Evolutionary conservation across 2,113 vertebrate species (phyloP).

Genomic region (Myiopsitta monachus): DNA sequence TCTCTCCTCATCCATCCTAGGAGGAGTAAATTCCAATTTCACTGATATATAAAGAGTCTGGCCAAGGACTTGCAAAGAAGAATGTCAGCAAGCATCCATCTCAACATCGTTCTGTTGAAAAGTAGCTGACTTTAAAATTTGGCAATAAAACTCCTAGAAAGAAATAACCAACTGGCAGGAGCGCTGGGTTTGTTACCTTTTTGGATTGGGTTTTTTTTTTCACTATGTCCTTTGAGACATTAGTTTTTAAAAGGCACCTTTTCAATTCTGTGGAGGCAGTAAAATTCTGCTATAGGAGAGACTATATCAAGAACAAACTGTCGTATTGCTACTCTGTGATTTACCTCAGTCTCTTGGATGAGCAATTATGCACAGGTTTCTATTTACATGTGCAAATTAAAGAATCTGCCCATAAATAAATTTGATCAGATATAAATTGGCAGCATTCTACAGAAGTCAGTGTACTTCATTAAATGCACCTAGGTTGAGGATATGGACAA

Average conservation of each 20-base stretch:
- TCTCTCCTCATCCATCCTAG: neutral
- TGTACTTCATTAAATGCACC: neutral
- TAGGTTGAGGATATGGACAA: neutral
- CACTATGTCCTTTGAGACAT: neutral
- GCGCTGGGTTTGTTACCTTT: neutral
- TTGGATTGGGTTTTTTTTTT: neutral
- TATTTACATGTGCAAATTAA: neutral
- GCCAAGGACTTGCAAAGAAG: slow-evolving; percentile 1
- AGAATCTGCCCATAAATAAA: neutral
- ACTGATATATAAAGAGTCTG: neutral
- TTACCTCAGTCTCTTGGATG: neutral
- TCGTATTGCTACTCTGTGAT: neutral
- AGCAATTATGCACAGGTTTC: neutral
- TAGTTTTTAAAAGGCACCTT: slow-evolving; percentile 22
- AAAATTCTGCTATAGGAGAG: neutral
- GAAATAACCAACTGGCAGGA: neutral
- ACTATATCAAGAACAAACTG: neutral
- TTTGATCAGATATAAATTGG: neutral
- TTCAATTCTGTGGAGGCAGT: neutral
- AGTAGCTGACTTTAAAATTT: neutral
- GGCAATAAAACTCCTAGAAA: neutral
- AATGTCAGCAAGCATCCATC: neutral
- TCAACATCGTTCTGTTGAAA: neutral
- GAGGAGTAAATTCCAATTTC: neutral
- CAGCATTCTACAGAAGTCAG: neutral